Base-by-base conservation (phyloP, 1,140 invertebrate genomes). In the Philotrypesis tridentata region DNA sequence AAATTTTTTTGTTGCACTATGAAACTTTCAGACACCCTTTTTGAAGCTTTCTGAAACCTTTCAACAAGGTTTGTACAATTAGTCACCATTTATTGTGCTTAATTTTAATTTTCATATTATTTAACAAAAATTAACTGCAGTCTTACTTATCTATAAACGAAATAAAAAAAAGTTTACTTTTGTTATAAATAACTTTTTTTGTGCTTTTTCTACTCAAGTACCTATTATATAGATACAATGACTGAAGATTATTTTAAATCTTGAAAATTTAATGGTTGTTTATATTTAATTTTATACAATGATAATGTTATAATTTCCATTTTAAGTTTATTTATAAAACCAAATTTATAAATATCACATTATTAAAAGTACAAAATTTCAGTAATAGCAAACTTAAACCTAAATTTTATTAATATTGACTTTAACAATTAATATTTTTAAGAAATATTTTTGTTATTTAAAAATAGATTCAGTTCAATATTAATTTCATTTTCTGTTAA, bases 291-390 rank as follows among this genome's bases (percentile, higher is more conserved):
- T n/a, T n/a, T 68, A 9, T 68, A 37, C 8, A 79, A 63, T 73
- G 25, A 65, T 73, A 31, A 27, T 29, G 25, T 14, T 65, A 65
- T 48, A 65, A 43, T 29, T 55, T 70, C 60, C 29, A 23, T 23
- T 63, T 63, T 43, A 27, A 78, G n/a, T 25, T 23, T 78, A 68
- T 3, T 70, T 61, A 25, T 60, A 37, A n/a, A 79, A 70, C 12
- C 55, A 63, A 80, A 79, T 72, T 80, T 37, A 71, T 71, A 79
- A 63, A 33, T 72, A 80, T 80, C 78, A 80, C 78, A 80, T 63
- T 80, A 80, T 60, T 65, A 80, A 72, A 71, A 80, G 68, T 79
- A 79, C 68, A 79, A 79, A 79, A 78, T 77, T 77, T 67, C 31
- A 21, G 65, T 77, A 61, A 78, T 55, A 23, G 48, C 48, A 65